Base-by-base conservation (phyloP, 2,113 vertebrate genomes). In the Pseudorasbora parva region DNA sequence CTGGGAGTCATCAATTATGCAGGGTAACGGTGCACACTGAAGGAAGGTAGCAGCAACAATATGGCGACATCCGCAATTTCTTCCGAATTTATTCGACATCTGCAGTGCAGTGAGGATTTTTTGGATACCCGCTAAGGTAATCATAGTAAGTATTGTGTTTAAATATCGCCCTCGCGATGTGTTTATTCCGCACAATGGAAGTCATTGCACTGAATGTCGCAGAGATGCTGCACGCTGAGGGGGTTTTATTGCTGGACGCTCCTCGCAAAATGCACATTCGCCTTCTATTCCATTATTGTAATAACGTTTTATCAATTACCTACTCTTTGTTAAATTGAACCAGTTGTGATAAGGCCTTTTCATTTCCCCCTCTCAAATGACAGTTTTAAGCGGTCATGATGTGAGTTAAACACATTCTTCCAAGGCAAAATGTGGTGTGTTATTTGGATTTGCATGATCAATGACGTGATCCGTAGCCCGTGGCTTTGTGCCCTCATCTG, bases 51-150 rank as follows among this genome's bases (percentile, higher is more conserved):
- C 92, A 90, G 94, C 94, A 93, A 91, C 95, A 97, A 96, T 95
- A 97, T 97, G 96, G 96, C 96, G 96, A 95, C 93, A 94, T 93
- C 93, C 93, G 95, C 95, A 95, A 94, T 96, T 95, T 94, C 95
- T 95, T 93, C 92, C 82, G 91, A 89, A 91, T 90, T 93, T 91
- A 91, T 91, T 89, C 93, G 91, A 93, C 93, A 94, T 92, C 94
- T 94, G 94, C 95, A 95, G 94, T 93, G 93, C 94, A 89, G 91
- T 91, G 60, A 76, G 92, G 90, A 90, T 92, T 91, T 86, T 85
- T 89, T 86, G 92, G 93, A 92, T 91, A 92, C 92, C 72, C 83
- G 92, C 90, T 96, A 95, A 93, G 86, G 91, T 90, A 84, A 78
- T 60, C 79, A 87, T 85, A 88, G 94, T 95, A 91, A 95, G 94